Evolutionary conservation across 2,888 invertebrate genomes (phyloP).

Genomic region (Drosophila barbarae): DNA sequence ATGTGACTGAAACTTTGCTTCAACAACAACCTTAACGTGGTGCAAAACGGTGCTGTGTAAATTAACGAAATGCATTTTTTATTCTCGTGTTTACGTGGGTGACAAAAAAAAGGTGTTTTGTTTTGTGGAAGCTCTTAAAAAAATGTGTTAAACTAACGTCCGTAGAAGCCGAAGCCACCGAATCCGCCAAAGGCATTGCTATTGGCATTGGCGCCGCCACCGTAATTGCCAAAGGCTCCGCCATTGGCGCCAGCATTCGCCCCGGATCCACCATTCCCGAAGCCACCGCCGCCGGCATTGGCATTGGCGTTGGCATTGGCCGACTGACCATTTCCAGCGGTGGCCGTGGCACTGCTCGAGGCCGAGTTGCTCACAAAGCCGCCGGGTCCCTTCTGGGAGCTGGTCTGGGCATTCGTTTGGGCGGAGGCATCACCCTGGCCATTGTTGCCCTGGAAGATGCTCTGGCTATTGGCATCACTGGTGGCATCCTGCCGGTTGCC

Average conservation of each 20-base stretch:
- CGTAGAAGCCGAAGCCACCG: slow-evolving; percentile 36
- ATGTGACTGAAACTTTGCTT: background rate
- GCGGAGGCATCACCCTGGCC: slow-evolving; percentile 67
- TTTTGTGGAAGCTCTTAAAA: background rate
- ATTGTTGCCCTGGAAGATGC: slow-evolving; percentile 69
- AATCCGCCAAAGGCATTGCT: slow-evolving; percentile 57
- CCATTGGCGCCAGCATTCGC: slow-evolving; percentile 46
- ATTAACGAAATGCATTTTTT: slow-evolving; percentile 36
- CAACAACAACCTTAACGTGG: background rate
- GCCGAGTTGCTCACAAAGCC: slow-evolving; percentile 73
- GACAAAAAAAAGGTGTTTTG: slow-evolving; percentile 24
- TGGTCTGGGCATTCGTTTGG: slow-evolving; percentile 67
- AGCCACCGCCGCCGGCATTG: slow-evolving; percentile 46
- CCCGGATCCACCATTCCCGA: slow-evolving; percentile 37
- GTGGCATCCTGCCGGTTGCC: slow-evolving; percentile 60
- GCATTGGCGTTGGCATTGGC: slow-evolving; percentile 68
- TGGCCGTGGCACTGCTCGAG: slow-evolving; percentile 70
- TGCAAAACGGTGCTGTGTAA: slow-evolving; percentile 10
- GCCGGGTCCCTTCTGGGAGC: slow-evolving; percentile 63
- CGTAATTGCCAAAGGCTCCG: slow-evolving; percentile 36
- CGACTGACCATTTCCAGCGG: slow-evolving; percentile 59
- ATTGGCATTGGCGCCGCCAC: slow-evolving; percentile 42
- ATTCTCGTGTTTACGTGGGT: slow-evolving; percentile 38
- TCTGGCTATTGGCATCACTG: slow-evolving; percentile 76
- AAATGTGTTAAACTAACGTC: slow-evolving; percentile 51